Percentiles rank a stretch among this genome's conserved stretches.
phyloP scores from a whole-genome alignment of 1,140 invertebrate species.

The Sitophilus oryzae region DNA sequence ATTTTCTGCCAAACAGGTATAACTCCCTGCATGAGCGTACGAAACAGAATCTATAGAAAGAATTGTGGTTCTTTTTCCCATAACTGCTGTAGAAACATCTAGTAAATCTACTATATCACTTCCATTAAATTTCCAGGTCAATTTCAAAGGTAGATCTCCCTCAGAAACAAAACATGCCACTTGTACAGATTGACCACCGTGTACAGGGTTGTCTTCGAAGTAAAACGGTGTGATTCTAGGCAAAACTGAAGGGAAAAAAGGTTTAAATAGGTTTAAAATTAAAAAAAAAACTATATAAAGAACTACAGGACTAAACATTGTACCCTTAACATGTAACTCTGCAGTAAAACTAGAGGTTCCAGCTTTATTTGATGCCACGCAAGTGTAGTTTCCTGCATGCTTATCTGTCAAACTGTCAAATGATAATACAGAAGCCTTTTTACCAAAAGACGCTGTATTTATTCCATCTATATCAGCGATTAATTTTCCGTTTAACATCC shows the following conservation, averaged over 20 bases:
- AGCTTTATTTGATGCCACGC: constrained; percentile 65
- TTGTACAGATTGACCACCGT: constrained; percentile 65
- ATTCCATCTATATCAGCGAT: constrained; percentile 37
- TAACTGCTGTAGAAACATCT: constrained; percentile 47
- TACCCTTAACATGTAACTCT: constrained; percentile 66
- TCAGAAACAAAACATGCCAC: constrained; percentile 66
- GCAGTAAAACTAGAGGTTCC: constrained; percentile 60
- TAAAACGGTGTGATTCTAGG: constrained; percentile 64
- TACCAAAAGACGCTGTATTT: constrained; percentile 51
- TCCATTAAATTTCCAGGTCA: constrained; percentile 62
- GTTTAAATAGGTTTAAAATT: background rate
- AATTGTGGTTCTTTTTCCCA: constrained; percentile 41
- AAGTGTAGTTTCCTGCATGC: constrained; percentile 69
- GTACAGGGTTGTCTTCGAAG: constrained; percentile 59
- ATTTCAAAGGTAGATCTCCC: constrained; percentile 62
- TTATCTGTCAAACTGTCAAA: constrained; percentile 60
- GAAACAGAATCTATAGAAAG: constrained; percentile 67
- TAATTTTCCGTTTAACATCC: constrained; percentile 53
- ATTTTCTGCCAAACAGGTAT: constrained; percentile 63
- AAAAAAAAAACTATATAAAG: background rate
- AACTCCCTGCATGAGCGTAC: constrained; percentile 59
- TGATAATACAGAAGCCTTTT: constrained; percentile 63
- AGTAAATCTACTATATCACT: constrained; percentile 44
- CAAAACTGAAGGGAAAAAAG: constrained; percentile 47
- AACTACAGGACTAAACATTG: background rate